These are phyloP conservation scores for Stictocephala bisonia DNA, from an alignment of 2,888 invertebrate genomes.

Conservation along the genomic window DNA sequence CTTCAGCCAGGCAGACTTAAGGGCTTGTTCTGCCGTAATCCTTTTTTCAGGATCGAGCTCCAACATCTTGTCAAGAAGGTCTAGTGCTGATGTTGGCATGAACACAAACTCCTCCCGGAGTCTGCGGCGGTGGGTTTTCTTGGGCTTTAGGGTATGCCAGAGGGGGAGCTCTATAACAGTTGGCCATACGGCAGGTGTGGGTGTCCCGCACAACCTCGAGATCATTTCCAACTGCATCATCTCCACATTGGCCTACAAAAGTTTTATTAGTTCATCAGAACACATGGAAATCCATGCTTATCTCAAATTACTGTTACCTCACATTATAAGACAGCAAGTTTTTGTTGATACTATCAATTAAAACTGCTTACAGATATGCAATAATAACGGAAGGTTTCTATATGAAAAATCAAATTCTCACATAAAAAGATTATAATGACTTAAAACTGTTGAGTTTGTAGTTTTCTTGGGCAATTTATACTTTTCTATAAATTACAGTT, in stretches of 20 bases:
- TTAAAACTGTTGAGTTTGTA: too few species aligned
- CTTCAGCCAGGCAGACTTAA: constrained; percentile 92
- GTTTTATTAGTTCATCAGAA: too few species aligned
- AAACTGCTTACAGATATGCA: not conserved
- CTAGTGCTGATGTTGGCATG: constrained; percentile 89
- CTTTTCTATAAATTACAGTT: too few species aligned
- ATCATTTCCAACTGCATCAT: constrained; percentile 95
- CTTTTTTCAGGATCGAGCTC: constrained; percentile 94
- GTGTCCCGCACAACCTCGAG: constrained; percentile 94
- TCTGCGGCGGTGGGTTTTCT: constrained; percentile 87
- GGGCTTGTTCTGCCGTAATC: constrained; percentile 93
- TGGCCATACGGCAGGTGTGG: constrained; percentile 97
- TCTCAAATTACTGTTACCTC: not conserved
- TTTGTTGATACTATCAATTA: not conserved
- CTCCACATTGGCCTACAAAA: constrained; percentile 84
- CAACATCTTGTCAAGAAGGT: constrained; percentile 94
- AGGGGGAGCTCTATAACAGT: constrained; percentile 92
- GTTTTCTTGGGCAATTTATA: too few species aligned
- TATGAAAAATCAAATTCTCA: too few species aligned
- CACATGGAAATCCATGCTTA: constrained; percentile 61
- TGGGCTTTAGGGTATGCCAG: constrained; percentile 92
- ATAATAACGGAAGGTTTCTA: too few species aligned
- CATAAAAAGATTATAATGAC: too few species aligned
- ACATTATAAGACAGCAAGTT: not conserved
- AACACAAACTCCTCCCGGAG: constrained; percentile 94